These are phyloP conservation scores for Melanocharis versteri DNA, from an alignment of 2,113 vertebrate species.

Conservation along the genomic window DNA sequence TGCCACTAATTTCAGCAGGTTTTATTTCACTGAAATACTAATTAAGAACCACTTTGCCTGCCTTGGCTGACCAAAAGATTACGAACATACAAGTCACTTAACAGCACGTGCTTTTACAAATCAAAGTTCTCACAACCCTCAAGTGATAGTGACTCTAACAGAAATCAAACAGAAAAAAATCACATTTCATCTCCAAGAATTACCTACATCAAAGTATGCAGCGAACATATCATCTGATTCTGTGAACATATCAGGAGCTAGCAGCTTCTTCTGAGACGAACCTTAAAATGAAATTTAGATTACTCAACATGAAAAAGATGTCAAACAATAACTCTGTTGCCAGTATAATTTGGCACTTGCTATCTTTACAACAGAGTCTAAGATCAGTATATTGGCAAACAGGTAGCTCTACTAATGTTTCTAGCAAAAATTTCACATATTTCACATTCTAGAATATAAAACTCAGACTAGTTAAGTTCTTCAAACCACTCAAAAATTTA, in stretches of 20 bases:
- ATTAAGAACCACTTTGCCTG: not conserved
- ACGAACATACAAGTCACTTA: not conserved
- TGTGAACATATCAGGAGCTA: constrained; percentile 97
- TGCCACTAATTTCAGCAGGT: not conserved
- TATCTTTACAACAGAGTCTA: not conserved
- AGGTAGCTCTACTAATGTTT: not conserved
- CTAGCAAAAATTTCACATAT: not conserved
- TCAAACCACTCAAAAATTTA: not conserved
- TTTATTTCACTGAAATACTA: not conserved
- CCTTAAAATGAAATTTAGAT: constrained; percentile 75
- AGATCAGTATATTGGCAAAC: not conserved
- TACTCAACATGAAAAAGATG: constrained; percentile 4
- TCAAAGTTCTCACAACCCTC: not conserved
- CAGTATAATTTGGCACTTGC: not conserved
- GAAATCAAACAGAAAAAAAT: not conserved
- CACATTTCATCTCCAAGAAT: not conserved
- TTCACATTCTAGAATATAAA: not conserved
- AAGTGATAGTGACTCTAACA: not conserved
- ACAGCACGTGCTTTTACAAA: not conserved
- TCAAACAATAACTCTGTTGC: not conserved
- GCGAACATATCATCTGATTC: constrained; percentile 99
- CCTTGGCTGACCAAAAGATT: not conserved
- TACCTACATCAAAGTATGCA: constrained; percentile 93
- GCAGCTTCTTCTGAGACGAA: constrained; percentile 89
- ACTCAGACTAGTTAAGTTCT: not conserved